Percentiles rank a stretch among this genome's conserved stretches.
Conservation (phyloP, 1,140 invertebrate species). For the Melipona quadrifasciata region DNA sequence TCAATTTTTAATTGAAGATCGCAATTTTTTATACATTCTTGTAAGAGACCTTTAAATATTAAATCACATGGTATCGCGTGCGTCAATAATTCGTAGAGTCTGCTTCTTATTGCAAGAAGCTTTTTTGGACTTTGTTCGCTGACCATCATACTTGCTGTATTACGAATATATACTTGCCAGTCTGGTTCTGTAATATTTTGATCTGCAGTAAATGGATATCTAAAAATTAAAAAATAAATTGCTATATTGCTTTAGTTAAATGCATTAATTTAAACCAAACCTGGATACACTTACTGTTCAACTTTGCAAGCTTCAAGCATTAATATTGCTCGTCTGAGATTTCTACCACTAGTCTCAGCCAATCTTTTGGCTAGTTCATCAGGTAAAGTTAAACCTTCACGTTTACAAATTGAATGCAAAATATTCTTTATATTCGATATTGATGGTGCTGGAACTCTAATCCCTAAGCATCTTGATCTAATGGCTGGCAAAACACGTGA, state of each 20-base stretch:
- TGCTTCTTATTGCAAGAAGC: conserved; percentile 91
- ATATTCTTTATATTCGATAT: conserved; percentile 89
- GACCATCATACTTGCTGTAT: conserved; percentile 94
- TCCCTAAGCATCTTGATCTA: conserved; percentile 94
- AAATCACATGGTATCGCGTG: conserved; percentile 97
- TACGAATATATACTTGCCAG: conserved; percentile 95
- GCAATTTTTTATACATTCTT: conserved; percentile 94
- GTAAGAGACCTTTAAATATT: conserved; percentile 94
- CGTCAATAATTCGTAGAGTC: conserved; percentile 96
- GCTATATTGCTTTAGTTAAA: neutral
- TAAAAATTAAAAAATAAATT: conserved; percentile 64
- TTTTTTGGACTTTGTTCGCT: conserved; percentile 93
- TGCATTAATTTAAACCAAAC: neutral
- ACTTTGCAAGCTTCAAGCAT: conserved; percentile 97
- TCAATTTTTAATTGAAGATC: conserved; percentile 94
- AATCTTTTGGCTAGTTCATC: conserved; percentile 90
- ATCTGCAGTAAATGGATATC: conserved; percentile 91
- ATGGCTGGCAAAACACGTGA: conserved; percentile 98
- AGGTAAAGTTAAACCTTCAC: conserved; percentile 92
- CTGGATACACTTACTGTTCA: conserved; percentile 85
- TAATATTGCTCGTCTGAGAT: conserved; percentile 95
- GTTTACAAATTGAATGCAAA: conserved; percentile 88
- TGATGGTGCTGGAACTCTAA: conserved; percentile 94
- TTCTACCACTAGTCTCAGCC: conserved; percentile 91
- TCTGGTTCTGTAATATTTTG: conserved; percentile 94